A percentile compares a stretch with the other conserved stretches of the same genome.
These are phyloP conservation scores for Oophaga pumilio DNA, from an alignment of 2,113 vertebrate species.

Conservation along the genomic window DNA sequence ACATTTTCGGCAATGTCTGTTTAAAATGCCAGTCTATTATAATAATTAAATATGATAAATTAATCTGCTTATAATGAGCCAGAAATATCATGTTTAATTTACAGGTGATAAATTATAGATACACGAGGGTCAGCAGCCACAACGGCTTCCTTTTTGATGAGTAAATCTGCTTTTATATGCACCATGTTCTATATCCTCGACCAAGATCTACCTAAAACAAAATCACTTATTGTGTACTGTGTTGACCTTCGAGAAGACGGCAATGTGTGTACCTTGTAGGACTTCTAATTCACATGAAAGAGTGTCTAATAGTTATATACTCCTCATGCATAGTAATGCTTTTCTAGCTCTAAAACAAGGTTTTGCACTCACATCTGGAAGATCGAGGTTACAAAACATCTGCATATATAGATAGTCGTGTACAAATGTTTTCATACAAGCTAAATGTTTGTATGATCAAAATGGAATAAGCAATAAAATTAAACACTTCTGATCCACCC, in stretches of 20 bases:
- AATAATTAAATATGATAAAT: no score
- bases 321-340: not conserved
- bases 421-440: not conserved
- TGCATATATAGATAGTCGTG: not conserved
- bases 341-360: not conserved
- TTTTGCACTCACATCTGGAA: not conserved
- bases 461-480: not conserved
- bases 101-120: no score
- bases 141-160: not conserved
- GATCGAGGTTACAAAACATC: not conserved
- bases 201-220: not conserved
- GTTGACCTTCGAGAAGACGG: not conserved
- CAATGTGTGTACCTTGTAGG: not conserved
- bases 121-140: no score
- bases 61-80: no score
- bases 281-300: constrained; percentile 7
- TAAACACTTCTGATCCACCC: not conserved
- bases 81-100: no score
- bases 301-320: not conserved
- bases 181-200: not conserved
- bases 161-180: not conserved
- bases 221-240: not conserved
- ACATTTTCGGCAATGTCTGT: not conserved
- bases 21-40: not conserved
- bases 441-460: not conserved